Base-by-base conservation (phyloP, 2,888 invertebrate species). In the Allolobophora icterica region DNA sequence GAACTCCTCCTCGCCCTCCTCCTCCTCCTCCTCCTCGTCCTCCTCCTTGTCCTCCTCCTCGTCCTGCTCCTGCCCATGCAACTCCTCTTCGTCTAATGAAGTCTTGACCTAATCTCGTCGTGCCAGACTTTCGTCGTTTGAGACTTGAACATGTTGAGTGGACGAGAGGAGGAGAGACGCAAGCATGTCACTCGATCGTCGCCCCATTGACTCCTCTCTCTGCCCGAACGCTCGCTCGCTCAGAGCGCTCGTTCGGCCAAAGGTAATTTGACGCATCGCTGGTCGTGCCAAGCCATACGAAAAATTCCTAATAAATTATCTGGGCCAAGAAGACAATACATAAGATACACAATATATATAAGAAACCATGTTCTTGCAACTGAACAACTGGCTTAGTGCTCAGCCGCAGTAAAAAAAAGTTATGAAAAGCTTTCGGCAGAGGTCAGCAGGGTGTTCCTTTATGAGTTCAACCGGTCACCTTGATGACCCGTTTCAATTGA, bases 251-350 rank as follows among this genome's bases (percentile, higher is more conserved):
- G 17, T 71, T 71, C 71, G 71, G n/a, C 87, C 87, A 38, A 38
- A 38, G 87, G 87, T 87, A 87, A 87, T 87, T 87, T 87, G 87
- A 87, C 87, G 87, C 87, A 87, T 38, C 87, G 87, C 35, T 87
- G 87, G 34, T 87, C 35, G 35, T 35, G 87, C 87, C 87, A 34
- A 87, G 35, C 38, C 34, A 38, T 35, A 21, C 34, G 87, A 87
- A 38, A 87, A 87, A 87, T 87, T 87, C 35, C 5, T 35, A 87
- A 87, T 87, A 87, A 87, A 87, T 87, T 87, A 87, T 87, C 87
- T 17, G 87, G 38, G 24, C 38, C 87, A 87, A 24, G 71, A 71
- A 30, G 71, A 71, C 71, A 71, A 71, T n/a, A n/a, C n/a, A 71
- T 71, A 71, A 71, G 71, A 71, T 71, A n/a, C 71, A 71, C n/a